phyloP scores from a whole-genome alignment of 2,888 invertebrate species.

The Cantharis flavilabris region DNA sequence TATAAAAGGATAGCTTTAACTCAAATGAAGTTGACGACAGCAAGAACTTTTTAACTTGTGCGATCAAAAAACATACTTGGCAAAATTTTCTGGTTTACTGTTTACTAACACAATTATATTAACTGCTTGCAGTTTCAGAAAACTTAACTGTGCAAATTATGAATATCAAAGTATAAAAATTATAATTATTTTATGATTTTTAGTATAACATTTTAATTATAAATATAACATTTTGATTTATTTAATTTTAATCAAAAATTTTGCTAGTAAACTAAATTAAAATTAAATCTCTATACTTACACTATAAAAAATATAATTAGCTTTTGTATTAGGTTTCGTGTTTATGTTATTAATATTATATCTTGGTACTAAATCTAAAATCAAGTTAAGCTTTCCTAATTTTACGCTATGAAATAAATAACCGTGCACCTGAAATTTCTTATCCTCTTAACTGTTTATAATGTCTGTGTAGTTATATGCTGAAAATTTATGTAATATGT shows the following conservation, averaged over 20 bases:
- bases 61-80: background rate
- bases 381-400: conserved; percentile 41
- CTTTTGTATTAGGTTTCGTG: background rate
- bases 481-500: conserved; percentile 32
- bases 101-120: background rate
- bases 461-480: conserved; percentile 24
- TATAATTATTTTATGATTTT: background rate
- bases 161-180: background rate
- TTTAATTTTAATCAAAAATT: background rate
- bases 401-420: conserved; percentile 44
- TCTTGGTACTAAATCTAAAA: conserved; percentile 33
- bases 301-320: background rate
- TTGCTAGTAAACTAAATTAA: background rate
- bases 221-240: background rate
- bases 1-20: conserved; percentile 8
- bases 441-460: conserved; percentile 42
- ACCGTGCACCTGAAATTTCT: conserved; percentile 45
- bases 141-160: background rate
- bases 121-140: background rate
- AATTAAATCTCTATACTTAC: background rate
- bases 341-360: conserved; percentile 11
- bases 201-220: no score
- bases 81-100: background rate
- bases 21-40: background rate
- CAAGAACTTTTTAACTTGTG: background rate